These are phyloP conservation scores for Tenthredo amoena DNA, from an alignment of 2,888 invertebrate species.

Conservation along the genomic window DNA sequence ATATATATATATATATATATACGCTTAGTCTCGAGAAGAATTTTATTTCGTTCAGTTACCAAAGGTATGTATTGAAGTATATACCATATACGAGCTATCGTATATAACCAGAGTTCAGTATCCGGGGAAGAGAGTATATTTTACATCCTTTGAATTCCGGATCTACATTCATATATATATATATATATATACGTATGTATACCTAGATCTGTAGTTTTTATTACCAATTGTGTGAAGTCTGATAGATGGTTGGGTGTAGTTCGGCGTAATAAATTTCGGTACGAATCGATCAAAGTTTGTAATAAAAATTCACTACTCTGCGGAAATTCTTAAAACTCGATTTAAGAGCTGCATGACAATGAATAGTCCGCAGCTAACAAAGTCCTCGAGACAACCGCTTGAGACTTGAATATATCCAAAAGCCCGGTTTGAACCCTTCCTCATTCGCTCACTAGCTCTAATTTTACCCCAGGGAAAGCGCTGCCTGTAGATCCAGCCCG, in stretches of 20 bases:
- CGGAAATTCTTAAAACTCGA: slow-evolving; percentile 1
- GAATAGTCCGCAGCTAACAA: background rate
- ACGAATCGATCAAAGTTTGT: background rate
- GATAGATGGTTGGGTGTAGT: background rate
- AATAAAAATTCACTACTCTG: background rate
- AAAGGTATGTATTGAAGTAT: background rate
- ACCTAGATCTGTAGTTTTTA: background rate
- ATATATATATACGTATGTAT: too few relatives aligned
- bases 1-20: background rate
- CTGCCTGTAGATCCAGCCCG: background rate
- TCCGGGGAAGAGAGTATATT: background rate
- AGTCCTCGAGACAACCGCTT: slow-evolving; percentile 5
- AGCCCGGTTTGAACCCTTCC: background rate
- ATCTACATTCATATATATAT: too few relatives aligned
- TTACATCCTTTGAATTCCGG: too few relatives aligned
- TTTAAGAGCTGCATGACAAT: background rate
- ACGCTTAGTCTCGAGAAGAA: background rate
- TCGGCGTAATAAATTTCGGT: background rate
- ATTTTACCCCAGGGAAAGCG: background rate
- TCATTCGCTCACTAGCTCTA: background rate
- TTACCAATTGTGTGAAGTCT: background rate
- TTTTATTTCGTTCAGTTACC: slow-evolving; percentile 2
- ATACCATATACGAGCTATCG: background rate
- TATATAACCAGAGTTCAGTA: background rate
- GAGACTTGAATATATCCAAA: slow-evolving; percentile 3